These are phyloP conservation scores for Riptortus pedestris DNA, from an alignment of 1,140 invertebrate species.

Conservation along the genomic window DNA sequence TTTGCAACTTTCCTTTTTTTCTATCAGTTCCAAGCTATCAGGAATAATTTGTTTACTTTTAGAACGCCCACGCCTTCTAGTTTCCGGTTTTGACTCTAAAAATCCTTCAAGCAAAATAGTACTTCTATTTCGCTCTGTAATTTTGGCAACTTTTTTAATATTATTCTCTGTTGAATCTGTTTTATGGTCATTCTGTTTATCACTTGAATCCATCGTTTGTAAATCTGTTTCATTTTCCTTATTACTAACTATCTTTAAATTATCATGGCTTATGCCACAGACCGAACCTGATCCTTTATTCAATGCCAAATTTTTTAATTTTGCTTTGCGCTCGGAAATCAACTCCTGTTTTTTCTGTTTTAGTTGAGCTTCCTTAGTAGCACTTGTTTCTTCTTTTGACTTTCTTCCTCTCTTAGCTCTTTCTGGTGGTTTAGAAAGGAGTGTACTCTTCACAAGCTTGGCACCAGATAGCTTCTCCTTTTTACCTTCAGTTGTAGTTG, in stretches of 20 bases:
- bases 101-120: slow-evolving; percentile 4
- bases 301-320: background rate
- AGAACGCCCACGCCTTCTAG: background rate
- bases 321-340: background rate
- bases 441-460: background rate
- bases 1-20: too few relatives aligned
- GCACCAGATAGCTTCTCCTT: background rate
- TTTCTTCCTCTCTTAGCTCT: background rate
- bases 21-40: background rate
- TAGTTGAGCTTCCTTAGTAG: background rate
- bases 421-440: background rate
- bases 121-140: background rate
- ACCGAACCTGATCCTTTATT: too few relatives aligned
- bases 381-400: background rate
- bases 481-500: background rate
- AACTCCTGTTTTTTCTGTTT: background rate
- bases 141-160: background rate
- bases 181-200: background rate
- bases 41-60: background rate
- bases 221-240: background rate
- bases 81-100: background rate
- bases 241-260: too few relatives aligned
- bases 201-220: background rate
- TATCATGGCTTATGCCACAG: too few relatives aligned
- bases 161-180: background rate